Evolutionary conservation across 2,797 vertebrate genomes (phyloP).

Genomic region (Triplophysa yarkandensis): DNA sequence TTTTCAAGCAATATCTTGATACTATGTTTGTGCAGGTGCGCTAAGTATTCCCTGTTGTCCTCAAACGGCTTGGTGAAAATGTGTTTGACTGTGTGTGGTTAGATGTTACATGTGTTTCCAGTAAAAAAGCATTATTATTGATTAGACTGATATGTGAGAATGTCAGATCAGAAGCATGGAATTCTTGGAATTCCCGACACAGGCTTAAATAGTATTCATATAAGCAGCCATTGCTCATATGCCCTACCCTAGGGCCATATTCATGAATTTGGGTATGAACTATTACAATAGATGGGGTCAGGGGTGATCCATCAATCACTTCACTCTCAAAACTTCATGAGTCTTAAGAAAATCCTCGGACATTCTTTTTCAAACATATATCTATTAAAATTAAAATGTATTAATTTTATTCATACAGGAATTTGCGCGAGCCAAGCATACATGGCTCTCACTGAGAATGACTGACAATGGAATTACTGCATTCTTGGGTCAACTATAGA

Average conservation of each 20-base stretch:
- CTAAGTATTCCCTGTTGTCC: conserved; percentile 82
- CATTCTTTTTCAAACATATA: background rate
- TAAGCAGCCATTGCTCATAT: conserved; percentile 6
- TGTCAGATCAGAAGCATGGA: conserved; percentile 40
- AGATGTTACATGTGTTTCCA: conserved; percentile 74
- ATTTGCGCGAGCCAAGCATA: background rate
- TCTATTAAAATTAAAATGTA: background rate
- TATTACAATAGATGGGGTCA: background rate
- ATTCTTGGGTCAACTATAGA: background rate
- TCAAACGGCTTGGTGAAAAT: conserved; percentile 79
- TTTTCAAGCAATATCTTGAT: conserved; percentile 81
- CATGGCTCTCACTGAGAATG: background rate
- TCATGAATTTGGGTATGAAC: background rate
- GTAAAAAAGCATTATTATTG: conserved; percentile 57
- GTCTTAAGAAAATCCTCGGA: background rate
- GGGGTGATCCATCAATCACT: conserved; percentile 1
- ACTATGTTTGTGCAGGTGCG: conserved; percentile 89
- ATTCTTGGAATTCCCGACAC: conserved; percentile 40
- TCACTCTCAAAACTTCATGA: background rate
- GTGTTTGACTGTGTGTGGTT: conserved; percentile 70
- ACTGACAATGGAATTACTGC: background rate
- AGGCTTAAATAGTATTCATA: conserved; percentile 22
- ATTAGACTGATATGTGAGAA: conserved; percentile 51
- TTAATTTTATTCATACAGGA: background rate
- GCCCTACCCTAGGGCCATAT: background rate